Evolutionary conservation across 2,113 vertebrate species (phyloP), one percentile per base, ranked within the genome.

Genomic region (Brachionichthys hirsutus): DNA sequence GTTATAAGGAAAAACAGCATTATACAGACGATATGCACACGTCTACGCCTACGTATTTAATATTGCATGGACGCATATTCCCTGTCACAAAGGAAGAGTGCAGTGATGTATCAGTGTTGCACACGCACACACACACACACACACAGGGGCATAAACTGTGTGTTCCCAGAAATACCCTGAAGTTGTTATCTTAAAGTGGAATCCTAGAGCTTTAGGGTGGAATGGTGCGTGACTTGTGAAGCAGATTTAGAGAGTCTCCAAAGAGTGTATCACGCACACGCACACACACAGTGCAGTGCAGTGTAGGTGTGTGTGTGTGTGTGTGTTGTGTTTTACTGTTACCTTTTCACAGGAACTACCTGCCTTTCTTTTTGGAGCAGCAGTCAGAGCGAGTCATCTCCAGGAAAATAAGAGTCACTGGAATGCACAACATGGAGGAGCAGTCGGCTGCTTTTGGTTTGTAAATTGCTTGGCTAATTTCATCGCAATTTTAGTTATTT

Each of bases 161-260:
- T 30, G 24, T 30, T 83, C 50, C 66, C 65, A 77, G 56, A 75
- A 77, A 78, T 75, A 68, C 67, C 76, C 75, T 75, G 34, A 69
- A 74, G 83, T 82, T 81, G 77, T 84, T 82, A 80, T 85, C 71
- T 78, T 81, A 70, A 82, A 85, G 78, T 78, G 75, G 67, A 75
- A 77, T 87, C 79, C 69, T 66, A 63, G 49, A 78, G 79, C 81
- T 78, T 17, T 54, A 75, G 77, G 83, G 73, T 77, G 62, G 68
- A 47, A 46, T 56, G 53, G 43, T 75, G 78, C 58, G 38, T 82
- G 81, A 81, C 71, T 80, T 62, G 64, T 79, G 70, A 51, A 81
- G 61, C 65, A 80, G 68, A 87, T 75, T 82, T 73, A 62, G 59
- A 73, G 65, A 38, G 13, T 81, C 67, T 46, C 75, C 19, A 55